phyloP scores from a whole-genome alignment of 2,888 invertebrate species.

The Oscheius sp. region DNA sequence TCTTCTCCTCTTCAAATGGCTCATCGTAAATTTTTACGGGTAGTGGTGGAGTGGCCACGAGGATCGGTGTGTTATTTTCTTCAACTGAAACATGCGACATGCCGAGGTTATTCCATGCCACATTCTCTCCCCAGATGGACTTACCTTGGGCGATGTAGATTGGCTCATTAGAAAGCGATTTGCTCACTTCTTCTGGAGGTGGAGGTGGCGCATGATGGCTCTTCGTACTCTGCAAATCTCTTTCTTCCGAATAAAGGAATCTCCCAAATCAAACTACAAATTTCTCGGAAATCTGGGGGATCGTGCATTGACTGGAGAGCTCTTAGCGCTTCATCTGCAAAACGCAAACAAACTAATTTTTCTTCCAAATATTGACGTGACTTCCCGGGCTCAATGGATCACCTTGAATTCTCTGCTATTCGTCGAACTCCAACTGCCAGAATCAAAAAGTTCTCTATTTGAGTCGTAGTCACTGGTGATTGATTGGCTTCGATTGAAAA shows the following conservation, averaged over 20 bases:
- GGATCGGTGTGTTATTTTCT: conserved; percentile 2
- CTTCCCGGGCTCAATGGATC: background rate
- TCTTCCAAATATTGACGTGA: conserved; percentile 10
- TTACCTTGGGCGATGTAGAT: background rate
- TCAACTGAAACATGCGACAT: conserved; percentile 24
- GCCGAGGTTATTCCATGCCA: background rate
- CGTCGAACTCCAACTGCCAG: conserved; percentile 62
- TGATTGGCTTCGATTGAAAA: conserved; percentile 56
- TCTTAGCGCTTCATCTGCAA: conserved; percentile 18
- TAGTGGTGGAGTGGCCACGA: background rate
- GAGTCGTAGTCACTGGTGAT: conserved; percentile 62
- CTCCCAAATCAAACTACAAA: background rate
- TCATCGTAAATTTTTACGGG: conserved; percentile 14
- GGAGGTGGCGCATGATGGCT: background rate
- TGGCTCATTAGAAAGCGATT: conserved; percentile 2
- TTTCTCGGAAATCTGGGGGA: background rate
- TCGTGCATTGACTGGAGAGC: conserved; percentile 20
- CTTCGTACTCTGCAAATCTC: background rate
- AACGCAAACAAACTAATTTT: conserved; percentile 14
- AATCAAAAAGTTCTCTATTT: conserved; percentile 59
- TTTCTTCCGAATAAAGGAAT: no score
- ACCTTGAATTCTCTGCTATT: conserved; percentile 35
- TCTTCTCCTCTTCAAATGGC: background rate
- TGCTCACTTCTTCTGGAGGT: background rate
- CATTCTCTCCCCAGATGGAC: background rate